Evolutionary conservation across 1,140 invertebrate species (phyloP), one percentile per base, ranked within the genome.

Genomic region (Procambarus virginalis): DNA sequence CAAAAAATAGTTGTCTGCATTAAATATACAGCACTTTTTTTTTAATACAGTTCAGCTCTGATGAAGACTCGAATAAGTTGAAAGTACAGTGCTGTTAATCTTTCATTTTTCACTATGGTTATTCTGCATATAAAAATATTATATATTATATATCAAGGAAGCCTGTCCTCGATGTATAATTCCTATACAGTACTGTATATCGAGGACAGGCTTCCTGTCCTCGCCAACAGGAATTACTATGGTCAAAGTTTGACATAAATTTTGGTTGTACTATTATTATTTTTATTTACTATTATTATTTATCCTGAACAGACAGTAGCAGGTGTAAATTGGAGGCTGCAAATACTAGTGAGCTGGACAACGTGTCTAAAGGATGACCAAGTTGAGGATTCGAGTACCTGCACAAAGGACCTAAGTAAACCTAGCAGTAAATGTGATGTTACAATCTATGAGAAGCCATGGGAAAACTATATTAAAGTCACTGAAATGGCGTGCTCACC

Each of bases 291-390:
- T 20, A 64, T 64, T 64, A 4, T 64, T 17, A 14, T 20, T 10
- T 86, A 9, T 58, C 12, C 12, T 64, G 5, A 34, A 9, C 86
- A 84, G 73, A 60, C 68, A 48, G 88, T 79, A 12, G 55, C 70
- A 8, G 81, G 81, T 49, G 10, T 64, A 2, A 79, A 89, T 8
- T 84, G 75, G 81, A 78, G 20, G 34, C n/a, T 89, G 73, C 60
- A 89, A 49, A 64, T 89, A 12, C n/a, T 48, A 55, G 75, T 89
- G 55, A 55, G 49, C n/a, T 84, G 73, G 75, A 89, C 88, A 5
- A 79, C 80, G 4, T 89, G 88, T 49, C 58, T 14, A n/a, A 84
- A 78, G 81, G 82, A 77, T 2, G 81, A 78, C 2, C 51, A 60
- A 46, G 9, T 79, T 17, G 46, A 80, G 64, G 75, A 89, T 58